Evolutionary conservation across 2,888 invertebrate genomes (phyloP), one percentile per base, ranked within the genome.

Genomic region (Hyposoter didymator): DNA sequence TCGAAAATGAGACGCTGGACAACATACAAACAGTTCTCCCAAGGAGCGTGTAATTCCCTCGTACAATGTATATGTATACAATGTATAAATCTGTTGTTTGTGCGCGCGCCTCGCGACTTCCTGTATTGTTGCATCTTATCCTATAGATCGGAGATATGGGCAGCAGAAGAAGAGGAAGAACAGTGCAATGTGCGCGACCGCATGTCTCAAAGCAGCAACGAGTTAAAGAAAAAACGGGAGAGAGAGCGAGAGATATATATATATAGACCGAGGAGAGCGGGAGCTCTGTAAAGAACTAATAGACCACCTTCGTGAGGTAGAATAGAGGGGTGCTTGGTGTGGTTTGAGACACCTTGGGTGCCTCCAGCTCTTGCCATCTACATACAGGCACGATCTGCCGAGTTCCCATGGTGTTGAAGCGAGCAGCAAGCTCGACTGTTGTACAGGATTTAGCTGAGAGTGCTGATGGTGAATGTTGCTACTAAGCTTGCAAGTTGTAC

Each of bases 121-220:
- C 92, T 91, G 92, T 91, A 92, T 92, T 92, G 92, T 93, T 91
- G 89, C 89, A 89, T 90, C 90, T 93, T 93, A 93, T 93, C 93
- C 89, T 85, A 83, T 88, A 88, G 91, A 93, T 93, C 93, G 88
- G 84, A 90, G 92, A 92, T 91, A 91, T 89, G 89, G 89, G 89
- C 89, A 88, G 88, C 87, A 78, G 86, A 55, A 74, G 78, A 66
- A 81, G 81, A 66, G 75, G 79, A 75, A 78, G 73, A n/a, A n/a
- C 84, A 64, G 78, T 79, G 67, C 69, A 72, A 72, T 83, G 76
- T 52, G 70, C 78, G 83, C 82, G 85, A 85, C 78, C 55, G 78
- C 80, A 80, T 75, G 78, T 43, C 81, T 82, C 52, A 45, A 45
- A 49, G 59, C 73, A 49, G 59, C 73, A 62, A 67, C 67, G 52